These are phyloP conservation scores for Myrmecobius fasciatus DNA, from an alignment of 2,113 vertebrate genomes.

Conservation along the genomic window DNA sequence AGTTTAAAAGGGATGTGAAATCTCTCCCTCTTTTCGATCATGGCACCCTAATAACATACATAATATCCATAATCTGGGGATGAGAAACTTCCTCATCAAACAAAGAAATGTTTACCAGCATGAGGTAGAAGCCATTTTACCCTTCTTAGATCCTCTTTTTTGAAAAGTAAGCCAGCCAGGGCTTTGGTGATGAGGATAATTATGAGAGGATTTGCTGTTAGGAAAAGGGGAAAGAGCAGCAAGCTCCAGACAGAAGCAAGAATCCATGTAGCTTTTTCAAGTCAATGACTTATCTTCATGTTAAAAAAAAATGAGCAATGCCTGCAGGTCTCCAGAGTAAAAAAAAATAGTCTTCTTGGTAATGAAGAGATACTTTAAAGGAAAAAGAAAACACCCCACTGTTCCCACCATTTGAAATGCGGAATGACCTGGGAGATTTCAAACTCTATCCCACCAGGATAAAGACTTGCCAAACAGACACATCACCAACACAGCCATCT, in stretches of 20 bases:
- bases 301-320: conserved; percentile 3
- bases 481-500: conserved; percentile 24
- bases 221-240: conserved; percentile 29
- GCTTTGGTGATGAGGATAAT: conserved; percentile 70
- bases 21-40: conserved; percentile 67
- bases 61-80: conserved; percentile 70
- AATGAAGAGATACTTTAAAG: conserved; percentile 31
- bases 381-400: conserved; percentile 29
- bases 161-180: conserved; percentile 68
- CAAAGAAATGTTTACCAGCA: conserved; percentile 70
- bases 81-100: conserved; percentile 74
- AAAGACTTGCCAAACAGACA: neutral
- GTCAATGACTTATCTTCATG: conserved; percentile 3
- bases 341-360: conserved; percentile 2
- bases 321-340: neutral
- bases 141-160: conserved; percentile 66
- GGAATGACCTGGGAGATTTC: conserved; percentile 21
- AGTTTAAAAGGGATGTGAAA: conserved; percentile 51
- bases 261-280: conserved; percentile 36
- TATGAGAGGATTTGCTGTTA: conserved; percentile 69
- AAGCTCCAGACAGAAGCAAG: conserved; percentile 22
- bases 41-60: conserved; percentile 65
- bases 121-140: conserved; percentile 70
- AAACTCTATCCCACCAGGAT: neutral
- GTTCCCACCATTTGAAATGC: conserved; percentile 38